These are phyloP conservation scores for Rissa tridactyla DNA, from an alignment of 2,113 vertebrate species.

Conservation along the genomic window DNA sequence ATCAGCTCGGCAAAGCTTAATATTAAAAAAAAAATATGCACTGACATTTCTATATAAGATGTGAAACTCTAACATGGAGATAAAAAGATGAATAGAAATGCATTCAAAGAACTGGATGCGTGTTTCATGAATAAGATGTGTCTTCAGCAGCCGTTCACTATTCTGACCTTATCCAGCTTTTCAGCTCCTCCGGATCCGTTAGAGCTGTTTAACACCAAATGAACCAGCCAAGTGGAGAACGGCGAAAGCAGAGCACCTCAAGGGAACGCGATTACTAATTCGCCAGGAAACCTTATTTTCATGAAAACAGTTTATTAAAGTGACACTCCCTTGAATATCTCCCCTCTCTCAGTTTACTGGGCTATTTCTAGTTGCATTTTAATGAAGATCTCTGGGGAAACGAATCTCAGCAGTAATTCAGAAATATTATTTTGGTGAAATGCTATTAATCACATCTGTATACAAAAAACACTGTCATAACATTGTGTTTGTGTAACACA, in stretches of 20 bases:
- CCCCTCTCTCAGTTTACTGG: not conserved
- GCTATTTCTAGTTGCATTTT: not conserved
- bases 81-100: not conserved
- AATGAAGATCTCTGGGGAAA: not conserved
- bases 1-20: not conserved
- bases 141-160: not conserved
- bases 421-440: not conserved
- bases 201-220: not conserved
- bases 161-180: slow-evolving; percentile 16
- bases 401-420: not conserved
- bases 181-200: not conserved
- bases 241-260: not conserved
- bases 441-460: not conserved
- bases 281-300: not conserved
- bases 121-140: not conserved
- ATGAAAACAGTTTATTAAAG: not conserved
- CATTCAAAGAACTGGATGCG: not conserved
- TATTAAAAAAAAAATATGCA: not conserved
- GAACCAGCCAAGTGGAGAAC: not conserved
- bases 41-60: slow-evolving; percentile 21
- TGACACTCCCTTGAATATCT: not conserved
- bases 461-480: not conserved
- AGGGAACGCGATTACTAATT: not conserved
- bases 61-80: not conserved
- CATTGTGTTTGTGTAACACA: not conserved